phyloP scores from a whole-genome alignment of 2,888 invertebrate species.

The Ormia ochracea region DNA sequence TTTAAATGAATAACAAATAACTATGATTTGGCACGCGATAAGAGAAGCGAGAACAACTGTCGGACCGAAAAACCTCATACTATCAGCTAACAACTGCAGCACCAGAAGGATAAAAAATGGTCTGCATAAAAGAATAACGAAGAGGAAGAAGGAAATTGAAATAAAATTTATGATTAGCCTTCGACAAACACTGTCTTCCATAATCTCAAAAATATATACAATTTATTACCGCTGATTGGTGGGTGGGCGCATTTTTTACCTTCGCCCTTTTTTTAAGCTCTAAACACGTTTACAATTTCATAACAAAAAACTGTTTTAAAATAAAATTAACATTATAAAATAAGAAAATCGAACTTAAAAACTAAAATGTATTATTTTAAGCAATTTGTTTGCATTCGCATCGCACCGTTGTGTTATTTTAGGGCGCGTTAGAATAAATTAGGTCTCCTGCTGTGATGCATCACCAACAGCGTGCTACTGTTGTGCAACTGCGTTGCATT shows the following conservation, averaged over 20 bases:
- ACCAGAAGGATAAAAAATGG: slow-evolving; percentile 18
- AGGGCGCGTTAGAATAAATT: slow-evolving; percentile 43
- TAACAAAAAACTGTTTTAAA: not conserved
- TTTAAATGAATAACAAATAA: slow-evolving; percentile 66
- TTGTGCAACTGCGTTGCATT: not conserved
- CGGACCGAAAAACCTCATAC: not conserved
- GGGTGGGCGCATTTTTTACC: not conserved
- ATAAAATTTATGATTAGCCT: slow-evolving; percentile 52
- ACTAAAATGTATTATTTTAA: not conserved
- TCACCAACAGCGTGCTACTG: slow-evolving; percentile 34
- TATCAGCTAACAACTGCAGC: not conserved
- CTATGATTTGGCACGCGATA: slow-evolving; percentile 73
- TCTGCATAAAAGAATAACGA: not conserved
- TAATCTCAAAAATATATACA: not conserved
- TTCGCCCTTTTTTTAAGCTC: not conserved
- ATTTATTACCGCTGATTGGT: not conserved
- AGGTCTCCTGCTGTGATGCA: slow-evolving; percentile 58
- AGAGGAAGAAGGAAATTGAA: slow-evolving; percentile 39
- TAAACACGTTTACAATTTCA: not conserved
- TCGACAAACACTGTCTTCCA: slow-evolving; percentile 35
- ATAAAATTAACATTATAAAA: not conserved
- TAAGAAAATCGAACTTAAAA: slow-evolving; percentile 32
- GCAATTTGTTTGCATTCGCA: not conserved
- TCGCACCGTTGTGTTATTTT: slow-evolving; percentile 35
- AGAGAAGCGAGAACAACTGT: slow-evolving; percentile 52